Conservation (phyloP, 1,140 invertebrate genomes). For the Diplogasteroides magnus region DNA sequence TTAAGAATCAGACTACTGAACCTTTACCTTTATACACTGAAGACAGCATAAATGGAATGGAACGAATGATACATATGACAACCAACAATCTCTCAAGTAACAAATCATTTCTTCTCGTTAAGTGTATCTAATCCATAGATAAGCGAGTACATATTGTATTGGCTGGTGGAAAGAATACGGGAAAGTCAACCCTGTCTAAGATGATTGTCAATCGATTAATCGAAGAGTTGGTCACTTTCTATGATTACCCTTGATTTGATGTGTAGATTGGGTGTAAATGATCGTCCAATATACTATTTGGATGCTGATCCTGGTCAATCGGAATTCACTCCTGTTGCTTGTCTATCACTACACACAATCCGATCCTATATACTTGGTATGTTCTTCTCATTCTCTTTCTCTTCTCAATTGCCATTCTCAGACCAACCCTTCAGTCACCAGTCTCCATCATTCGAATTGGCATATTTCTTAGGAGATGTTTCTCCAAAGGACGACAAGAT, state of each 20-base stretch:
- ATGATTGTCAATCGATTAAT: slow-evolving; percentile 5
- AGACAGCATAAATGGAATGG: background rate
- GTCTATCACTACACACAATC: slow-evolving; percentile 15
- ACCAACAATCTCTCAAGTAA: background rate
- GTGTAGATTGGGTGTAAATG: background rate
- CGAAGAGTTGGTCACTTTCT: background rate
- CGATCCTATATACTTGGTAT: slow-evolving; percentile 8
- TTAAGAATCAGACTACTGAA: background rate
- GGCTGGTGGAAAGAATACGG: background rate
- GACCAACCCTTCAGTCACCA: slow-evolving; percentile 12
- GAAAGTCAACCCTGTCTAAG: slow-evolving; percentile 8
- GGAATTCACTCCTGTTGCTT: slow-evolving; percentile 20
- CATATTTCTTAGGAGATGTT: slow-evolving; percentile 17
- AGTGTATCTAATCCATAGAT: background rate
- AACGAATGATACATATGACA: background rate
- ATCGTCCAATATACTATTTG: slow-evolving; percentile 6
- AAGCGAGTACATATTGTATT: background rate
- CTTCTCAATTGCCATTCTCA: background rate
- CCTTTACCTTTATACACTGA: background rate
- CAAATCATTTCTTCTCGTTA: background rate
- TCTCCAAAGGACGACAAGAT: background rate
- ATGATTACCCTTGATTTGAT: background rate
- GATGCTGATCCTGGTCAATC: slow-evolving; percentile 22
- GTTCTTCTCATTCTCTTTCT: background rate
- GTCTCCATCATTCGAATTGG: slow-evolving; percentile 7